Conservation (phyloP, 2,113 vertebrate species). For the Notothenia rossii region DNA sequence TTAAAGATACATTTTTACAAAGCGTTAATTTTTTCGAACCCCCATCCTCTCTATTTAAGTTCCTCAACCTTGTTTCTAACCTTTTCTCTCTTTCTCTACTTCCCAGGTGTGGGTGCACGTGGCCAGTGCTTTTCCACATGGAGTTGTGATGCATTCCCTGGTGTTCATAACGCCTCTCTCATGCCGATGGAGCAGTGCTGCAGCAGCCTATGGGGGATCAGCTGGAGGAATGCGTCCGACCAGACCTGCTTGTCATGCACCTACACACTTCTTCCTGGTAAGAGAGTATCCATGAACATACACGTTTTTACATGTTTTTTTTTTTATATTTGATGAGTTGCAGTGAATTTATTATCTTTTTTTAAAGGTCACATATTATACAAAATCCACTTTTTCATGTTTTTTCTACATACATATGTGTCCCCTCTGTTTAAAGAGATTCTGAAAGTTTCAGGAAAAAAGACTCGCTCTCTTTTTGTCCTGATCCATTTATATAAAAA, state of each 20-base stretch:
- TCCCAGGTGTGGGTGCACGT: slow-evolving; percentile 63
- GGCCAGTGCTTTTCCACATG: slow-evolving; percentile 87
- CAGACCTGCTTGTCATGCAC: slow-evolving; percentile 87
- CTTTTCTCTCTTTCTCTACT: fast-evolving
- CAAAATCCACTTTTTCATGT: too few relatives aligned
- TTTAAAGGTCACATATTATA: too few relatives aligned
- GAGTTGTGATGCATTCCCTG: slow-evolving; percentile 83
- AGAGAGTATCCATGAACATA: slow-evolving; percentile 13
- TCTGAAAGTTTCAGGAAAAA: too few relatives aligned
- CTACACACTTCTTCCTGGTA: slow-evolving; percentile 80
- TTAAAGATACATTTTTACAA: neutral
- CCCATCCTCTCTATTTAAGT: neutral
- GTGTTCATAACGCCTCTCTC: slow-evolving; percentile 81
- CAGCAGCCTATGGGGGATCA: slow-evolving; percentile 85
- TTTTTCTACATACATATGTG: too few relatives aligned
- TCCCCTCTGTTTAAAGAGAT: too few relatives aligned
- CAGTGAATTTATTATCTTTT: too few relatives aligned
- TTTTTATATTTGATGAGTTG: too few relatives aligned
- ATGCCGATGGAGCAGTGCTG: slow-evolving; percentile 90
- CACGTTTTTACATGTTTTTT: neutral
- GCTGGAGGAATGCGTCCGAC: slow-evolving; percentile 87
- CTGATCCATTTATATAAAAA: too few relatives aligned
- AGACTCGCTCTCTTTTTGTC: too few relatives aligned
- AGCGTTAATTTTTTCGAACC: too few relatives aligned
- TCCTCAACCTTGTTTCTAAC: too few relatives aligned